Base-by-base conservation (phyloP, 2,888 invertebrate species). In the Cyclophora punctaria region DNA sequence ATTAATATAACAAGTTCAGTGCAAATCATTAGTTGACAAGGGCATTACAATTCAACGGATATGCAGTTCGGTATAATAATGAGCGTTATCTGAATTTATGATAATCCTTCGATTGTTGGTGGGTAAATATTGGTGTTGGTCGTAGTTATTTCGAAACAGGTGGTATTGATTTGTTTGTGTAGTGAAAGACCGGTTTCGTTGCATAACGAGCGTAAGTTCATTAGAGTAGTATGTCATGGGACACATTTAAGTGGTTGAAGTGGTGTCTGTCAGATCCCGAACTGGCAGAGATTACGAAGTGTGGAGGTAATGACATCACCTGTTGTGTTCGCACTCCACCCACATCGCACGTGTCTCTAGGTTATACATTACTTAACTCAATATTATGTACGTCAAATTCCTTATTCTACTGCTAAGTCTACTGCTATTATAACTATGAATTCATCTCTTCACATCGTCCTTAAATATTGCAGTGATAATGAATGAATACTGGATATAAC, bases 281-380 rank as follows among this genome's bases (percentile, higher is more conserved):
- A 66, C 68, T 77, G 78, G 72, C 78, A 77, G 73, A 75, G 68
- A 75, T 78, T 71, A 67, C 71, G 59, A 61, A 73, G 71, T 73
- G 73, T 61, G 65, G 63, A 67, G 65, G 67, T 78, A 79, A 83
- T 87, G 87, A 86, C 86, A 86, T 87, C 87, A 87, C 69, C 70
- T 66, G 73, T 74, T 69, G 70, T 69, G 77, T 78, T 77, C 73
- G 71, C 73, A 79, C 79, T 76, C 71, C 83, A 73, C 86, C 83
- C 79, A 84, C 85, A 64, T 41, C 60, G 69, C 85, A 82, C 83
- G 82, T 83, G 85, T 74, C 65, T 69, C 65, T 59, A 65, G 61
- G 62, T 66, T 69, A 63, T 64, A 63, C 52, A 50, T 46, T 49
- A 49, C 44, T 44, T 43, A 20, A 40, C 45, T 41, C 20, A 20